Evolutionary conservation across 1,140 invertebrate genomes (phyloP), one percentile per base, ranked within the genome.

Genomic region (Arion vulgaris): DNA sequence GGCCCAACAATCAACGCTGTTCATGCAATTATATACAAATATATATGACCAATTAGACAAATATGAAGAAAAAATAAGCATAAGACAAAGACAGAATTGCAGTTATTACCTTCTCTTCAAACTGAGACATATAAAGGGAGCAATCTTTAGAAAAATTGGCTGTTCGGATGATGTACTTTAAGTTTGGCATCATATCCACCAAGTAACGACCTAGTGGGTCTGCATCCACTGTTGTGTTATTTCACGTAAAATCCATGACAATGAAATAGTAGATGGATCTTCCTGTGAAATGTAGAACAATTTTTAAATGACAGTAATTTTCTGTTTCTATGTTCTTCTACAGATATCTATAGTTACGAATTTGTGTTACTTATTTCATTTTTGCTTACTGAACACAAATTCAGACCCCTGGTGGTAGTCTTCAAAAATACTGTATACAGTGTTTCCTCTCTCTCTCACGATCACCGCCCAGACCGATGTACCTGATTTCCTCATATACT

Each of bases 161-260:
- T 57, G 72, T 85, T 34, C 82, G 72, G 57, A 87, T 82, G 34
- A 87, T 74, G 39, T 82, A 85, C 78, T 84, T 83, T 34, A 85
- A 80, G 77, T 86, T 87, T 11, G 85, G 85, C 86, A 87, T 87
- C 73, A 87, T 80, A 72, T 87, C 86, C 11, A 85, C 80, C 45
- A 87, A 66, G 73, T 81, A 85, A 36, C 80, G 69, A 0, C 78
- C 73, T 23, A 78, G 69, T 17, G 45, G 73, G 51, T 82, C 73
- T 36, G 28, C 62, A 39, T 84, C 83, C 45, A 87, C 62, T 39
- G 68, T 34, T 45, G 66, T 17, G 76, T 71, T 26, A 85, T 81
- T 71, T 86, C 83, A 39, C 62, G 78, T 15, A 85, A 75, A 69
- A 85, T 75, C 84, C 84, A 85, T 39, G 69, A 41, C 39, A 87